A percentile compares a stretch with the other conserved stretches of the same genome.
phyloP scores from a whole-genome alignment of 2,888 invertebrate genomes.

The Pantelozetes paolii region DNA sequence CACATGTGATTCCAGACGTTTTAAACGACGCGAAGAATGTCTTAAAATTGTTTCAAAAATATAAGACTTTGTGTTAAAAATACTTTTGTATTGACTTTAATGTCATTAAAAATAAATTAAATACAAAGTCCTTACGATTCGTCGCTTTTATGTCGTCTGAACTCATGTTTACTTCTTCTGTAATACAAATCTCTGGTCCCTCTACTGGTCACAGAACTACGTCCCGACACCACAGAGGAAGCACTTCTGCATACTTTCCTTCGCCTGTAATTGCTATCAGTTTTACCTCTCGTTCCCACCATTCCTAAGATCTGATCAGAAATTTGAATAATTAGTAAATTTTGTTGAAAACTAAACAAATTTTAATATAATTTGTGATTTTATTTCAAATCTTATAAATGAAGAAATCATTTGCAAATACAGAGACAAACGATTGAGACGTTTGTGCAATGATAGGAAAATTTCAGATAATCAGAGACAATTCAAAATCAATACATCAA shows the following conservation, averaged over 20 bases:
- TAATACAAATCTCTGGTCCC: conserved; percentile 28
- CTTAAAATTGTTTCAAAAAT: not conserved
- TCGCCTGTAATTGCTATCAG: not conserved
- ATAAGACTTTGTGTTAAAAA: not conserved
- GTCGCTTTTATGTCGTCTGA: conserved; percentile 17
- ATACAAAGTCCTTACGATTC: no score
- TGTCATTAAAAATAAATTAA: conserved; percentile 2
- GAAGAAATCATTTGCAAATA: no score
- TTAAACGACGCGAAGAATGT: conserved; percentile 51
- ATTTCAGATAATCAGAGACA: no score
- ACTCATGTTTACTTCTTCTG: conserved; percentile 31
- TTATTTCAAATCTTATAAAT: no score
- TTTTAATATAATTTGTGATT: no score
- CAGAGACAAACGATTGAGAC: no score
- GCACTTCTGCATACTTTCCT: conserved; percentile 23
- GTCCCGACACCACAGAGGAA: conserved; percentile 34
- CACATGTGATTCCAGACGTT: conserved; percentile 81
- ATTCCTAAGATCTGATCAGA: not conserved
- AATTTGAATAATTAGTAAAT: not conserved
- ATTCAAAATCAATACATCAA: no score
- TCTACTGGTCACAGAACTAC: conserved; percentile 42
- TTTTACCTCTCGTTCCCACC: not conserved
- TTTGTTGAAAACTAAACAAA: no score
- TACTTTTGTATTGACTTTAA: not conserved
- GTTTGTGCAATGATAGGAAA: no score